Evolutionary conservation across 2,888 invertebrate species (phyloP), one percentile per base, ranked within the genome.

Genomic region (Drosophila barbarae): DNA sequence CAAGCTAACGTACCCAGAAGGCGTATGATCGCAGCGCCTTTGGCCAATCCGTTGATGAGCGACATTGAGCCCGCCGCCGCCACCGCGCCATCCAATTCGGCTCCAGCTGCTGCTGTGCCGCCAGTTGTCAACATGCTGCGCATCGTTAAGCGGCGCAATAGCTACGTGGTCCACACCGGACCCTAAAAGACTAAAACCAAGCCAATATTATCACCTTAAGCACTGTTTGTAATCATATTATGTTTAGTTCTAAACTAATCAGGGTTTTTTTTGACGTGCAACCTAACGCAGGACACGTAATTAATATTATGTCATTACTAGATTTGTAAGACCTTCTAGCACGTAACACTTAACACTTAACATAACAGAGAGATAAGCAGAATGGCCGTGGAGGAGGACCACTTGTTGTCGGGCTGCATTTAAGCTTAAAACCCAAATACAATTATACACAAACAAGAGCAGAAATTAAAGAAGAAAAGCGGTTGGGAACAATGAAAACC

Each of bases 71-170:
- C 18, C 8, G 32, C 15, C 36, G 7, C 9, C 9, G 1, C 15
- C 57, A 2, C 41, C 64, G 8, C 64, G 6, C 61, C 52, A 13
- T 26, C 26, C 26, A 26, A 1, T 4, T 13, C 15, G 12, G 10
- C 39, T 12, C n/a, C 38, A 1, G 13, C 30, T 9, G 6, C 23
- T 7, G 5, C 12, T 21, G 2, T 9, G 0, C 5, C 42, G 1
- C 13, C 18, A 9, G 30, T 30, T 13, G 18, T 30, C 18, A 57
- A 12, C 26, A 6, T 38, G 38, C 15, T 34, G 9, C 58, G 60
- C 34, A 28, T 47, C 3, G 12, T 18, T 0, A 80, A 69, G 52
- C 69, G 77, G 3, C 77, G 77, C 23, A 63, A 23, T n/a, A 72
- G 60, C 1, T 50, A 42, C n/a, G 50, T 64, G 8, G 56, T 64